Conservation (phyloP, 2,113 vertebrate genomes). For the Pelobates fuscus region DNA sequence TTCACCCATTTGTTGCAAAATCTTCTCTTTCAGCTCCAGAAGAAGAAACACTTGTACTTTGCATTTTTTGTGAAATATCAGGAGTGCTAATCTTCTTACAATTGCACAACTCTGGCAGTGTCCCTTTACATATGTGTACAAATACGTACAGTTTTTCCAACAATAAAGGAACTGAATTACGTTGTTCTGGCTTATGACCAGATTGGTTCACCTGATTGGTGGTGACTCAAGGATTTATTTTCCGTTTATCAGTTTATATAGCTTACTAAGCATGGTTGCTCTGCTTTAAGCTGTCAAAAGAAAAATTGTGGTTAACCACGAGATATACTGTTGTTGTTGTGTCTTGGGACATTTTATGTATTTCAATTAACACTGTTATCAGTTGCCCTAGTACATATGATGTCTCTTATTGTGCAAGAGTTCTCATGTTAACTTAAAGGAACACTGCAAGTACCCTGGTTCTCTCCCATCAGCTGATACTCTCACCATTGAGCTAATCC, state of each 20-base stretch:
- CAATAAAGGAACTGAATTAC: background rate
- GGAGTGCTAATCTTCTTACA: background rate
- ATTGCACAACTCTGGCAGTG: background rate
- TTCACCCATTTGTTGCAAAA: background rate
- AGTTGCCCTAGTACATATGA: background rate
- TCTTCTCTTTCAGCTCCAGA: background rate
- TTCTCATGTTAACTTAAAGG: background rate
- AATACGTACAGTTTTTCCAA: too few species aligned
- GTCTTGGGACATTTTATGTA: background rate
- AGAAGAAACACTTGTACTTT: background rate
- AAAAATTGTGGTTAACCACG: conserved; percentile 35
- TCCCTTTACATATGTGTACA: background rate
- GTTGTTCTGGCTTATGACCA: conserved; percentile 1
- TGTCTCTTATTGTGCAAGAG: background rate
- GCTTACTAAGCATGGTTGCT: conserved; percentile 19
- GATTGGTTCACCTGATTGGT: background rate
- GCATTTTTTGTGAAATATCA: background rate
- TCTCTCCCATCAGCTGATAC: too few species aligned
- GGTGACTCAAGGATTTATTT: conserved; percentile 15
- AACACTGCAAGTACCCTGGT: too few species aligned
- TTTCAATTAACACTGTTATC: background rate
- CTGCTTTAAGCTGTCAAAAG: background rate
- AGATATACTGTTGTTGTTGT: background rate
- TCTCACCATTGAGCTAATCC: too few species aligned
- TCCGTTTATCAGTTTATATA: conserved; percentile 22